Evolutionary conservation across 53 echinoderm and acorn worm species (phyloP).

Genomic region (Holothuria leucospilota): DNA sequence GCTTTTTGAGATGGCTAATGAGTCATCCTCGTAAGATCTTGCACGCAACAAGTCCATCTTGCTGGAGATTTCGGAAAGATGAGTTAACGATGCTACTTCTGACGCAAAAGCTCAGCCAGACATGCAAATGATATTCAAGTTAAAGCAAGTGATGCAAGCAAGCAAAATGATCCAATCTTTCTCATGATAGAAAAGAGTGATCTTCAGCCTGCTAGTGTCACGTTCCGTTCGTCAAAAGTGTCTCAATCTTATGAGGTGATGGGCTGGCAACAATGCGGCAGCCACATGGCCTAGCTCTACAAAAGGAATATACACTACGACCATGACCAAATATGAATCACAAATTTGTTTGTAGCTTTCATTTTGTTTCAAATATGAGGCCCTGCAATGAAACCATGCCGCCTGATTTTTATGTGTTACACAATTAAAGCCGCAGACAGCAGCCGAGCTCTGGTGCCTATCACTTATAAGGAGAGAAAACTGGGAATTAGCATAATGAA

Average conservation of each 20-base stretch:
- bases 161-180: background rate
- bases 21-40: no score
- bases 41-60: background rate
- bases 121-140: constrained; percentile 45
- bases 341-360: constrained; percentile 2
- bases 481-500: background rate
- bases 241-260: constrained; percentile 19
- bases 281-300: no score
- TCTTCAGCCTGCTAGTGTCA: constrained; percentile 14
- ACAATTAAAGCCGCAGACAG: constrained; percentile 18
- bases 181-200: background rate
- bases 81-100: constrained; percentile 4
- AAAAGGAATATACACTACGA: no score
- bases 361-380: background rate
- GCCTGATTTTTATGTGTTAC: constrained; percentile 16
- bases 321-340: constrained; percentile 34
- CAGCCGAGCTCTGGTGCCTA: background rate
- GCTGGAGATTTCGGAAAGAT: constrained; percentile 22
- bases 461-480: background rate
- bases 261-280: background rate
- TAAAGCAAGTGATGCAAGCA: constrained; percentile 17
- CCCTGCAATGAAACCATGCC: background rate
- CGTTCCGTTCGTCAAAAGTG: background rate
- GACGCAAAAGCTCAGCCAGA: constrained; percentile 39
- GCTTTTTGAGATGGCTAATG: no score